Evolutionary conservation across 1,140 invertebrate genomes (phyloP).

Genomic region (Brachionus asplanchnoidis): DNA sequence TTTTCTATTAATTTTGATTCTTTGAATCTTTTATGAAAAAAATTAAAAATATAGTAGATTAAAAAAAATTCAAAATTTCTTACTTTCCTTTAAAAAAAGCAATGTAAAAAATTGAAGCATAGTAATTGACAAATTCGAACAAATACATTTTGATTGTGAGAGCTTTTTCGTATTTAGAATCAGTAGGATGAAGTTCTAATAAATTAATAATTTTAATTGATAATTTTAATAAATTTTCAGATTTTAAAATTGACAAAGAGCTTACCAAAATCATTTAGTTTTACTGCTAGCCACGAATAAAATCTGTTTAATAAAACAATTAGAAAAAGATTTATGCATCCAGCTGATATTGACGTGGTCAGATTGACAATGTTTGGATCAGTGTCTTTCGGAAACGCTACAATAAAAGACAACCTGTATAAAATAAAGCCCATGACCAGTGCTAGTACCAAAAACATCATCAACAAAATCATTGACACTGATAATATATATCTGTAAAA

Average conservation of each 20-base stretch:
- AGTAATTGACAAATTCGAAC: slow-evolving; percentile 96
- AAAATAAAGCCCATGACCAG: slow-evolving; percentile 85
- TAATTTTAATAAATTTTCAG: not conserved
- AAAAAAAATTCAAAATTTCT: slow-evolving; percentile 34
- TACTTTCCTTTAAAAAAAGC: slow-evolving; percentile 88
- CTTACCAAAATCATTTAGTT: slow-evolving; percentile 43
- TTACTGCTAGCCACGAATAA: slow-evolving; percentile 11
- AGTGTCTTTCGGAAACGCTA: slow-evolving; percentile 45
- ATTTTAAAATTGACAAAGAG: not conserved
- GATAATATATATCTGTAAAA: not conserved
- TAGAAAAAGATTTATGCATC: slow-evolving; percentile 35
- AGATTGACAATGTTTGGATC: slow-evolving; percentile 62
- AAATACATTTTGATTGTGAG: slow-evolving; percentile 93
- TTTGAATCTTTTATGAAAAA: not conserved
- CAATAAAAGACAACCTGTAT: slow-evolving; percentile 76
- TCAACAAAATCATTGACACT: not conserved
- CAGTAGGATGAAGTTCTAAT: slow-evolving; percentile 79
- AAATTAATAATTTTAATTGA: slow-evolving; percentile 41
- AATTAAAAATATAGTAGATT: not conserved
- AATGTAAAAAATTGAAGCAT: slow-evolving; percentile 96
- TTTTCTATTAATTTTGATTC: slow-evolving; percentile 13
- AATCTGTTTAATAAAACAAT: slow-evolving; percentile 26
- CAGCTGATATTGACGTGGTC: slow-evolving; percentile 62
- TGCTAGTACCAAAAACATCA: slow-evolving; percentile 70
- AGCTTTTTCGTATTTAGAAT: slow-evolving; percentile 95